A percentile compares a stretch with the other conserved stretches of the same genome.
These are phyloP conservation scores for Sminthurinus signatus DNA, from an alignment of 1,140 invertebrate genomes.

Conservation along the genomic window DNA sequence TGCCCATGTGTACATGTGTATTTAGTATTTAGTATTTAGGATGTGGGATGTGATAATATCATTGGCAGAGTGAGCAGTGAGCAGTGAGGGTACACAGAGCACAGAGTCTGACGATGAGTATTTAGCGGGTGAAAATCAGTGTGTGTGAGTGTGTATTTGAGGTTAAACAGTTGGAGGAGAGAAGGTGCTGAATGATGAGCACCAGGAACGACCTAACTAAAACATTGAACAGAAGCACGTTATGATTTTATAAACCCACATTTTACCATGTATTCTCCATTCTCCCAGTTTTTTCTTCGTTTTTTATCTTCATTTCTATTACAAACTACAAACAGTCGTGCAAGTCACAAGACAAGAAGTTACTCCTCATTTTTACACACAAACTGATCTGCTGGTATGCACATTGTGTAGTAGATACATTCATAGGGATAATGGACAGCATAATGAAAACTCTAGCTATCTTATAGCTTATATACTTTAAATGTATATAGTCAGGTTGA, in stretches of 20 bases:
- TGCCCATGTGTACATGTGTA: too few relatives aligned
- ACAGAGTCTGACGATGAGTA: too few relatives aligned
- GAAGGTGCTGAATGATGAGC: conserved; percentile 22
- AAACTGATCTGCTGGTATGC: neutral
- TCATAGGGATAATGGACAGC: neutral
- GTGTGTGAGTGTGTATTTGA: conserved; percentile 11
- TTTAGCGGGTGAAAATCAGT: too few relatives aligned
- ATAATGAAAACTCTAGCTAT: neutral
- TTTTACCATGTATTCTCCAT: neutral
- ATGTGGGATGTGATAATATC: too few relatives aligned
- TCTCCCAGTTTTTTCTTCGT: neutral
- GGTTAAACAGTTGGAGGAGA: conserved; percentile 14
- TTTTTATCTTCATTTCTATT: neutral
- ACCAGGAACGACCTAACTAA: conserved; percentile 11
- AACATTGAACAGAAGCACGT: conserved; percentile 16
- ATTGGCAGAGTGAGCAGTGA: too few relatives aligned
- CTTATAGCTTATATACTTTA: neutral
- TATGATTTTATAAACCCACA: neutral
- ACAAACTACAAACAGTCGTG: too few relatives aligned
- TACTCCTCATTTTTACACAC: neutral
- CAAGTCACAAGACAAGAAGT: too few relatives aligned
- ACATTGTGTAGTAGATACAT: neutral
- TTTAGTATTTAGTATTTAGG: too few relatives aligned
- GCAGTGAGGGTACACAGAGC: too few relatives aligned
- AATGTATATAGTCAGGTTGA: neutral